Base-by-base conservation (phyloP, 2,113 vertebrate genomes). In the Tragelaphus imberbis region DNA sequence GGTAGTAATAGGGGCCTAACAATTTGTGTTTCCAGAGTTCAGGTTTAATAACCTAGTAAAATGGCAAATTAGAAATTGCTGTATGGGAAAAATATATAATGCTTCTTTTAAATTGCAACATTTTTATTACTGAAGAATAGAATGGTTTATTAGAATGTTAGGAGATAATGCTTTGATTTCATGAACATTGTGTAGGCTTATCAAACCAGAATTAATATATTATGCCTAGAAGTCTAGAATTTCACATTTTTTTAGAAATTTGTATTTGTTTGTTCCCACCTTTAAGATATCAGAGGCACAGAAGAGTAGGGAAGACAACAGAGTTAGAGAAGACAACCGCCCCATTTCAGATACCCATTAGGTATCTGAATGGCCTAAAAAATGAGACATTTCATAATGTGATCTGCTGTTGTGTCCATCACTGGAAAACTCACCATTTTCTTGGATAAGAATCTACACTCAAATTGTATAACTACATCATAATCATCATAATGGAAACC, bases 361-460 rank as follows among this genome's bases (percentile, higher is more conserved):
- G 44, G 9, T 90, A n/a, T 86, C 55, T 91, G 61, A 80, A 33
- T 81, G 47, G 36, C 65, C 44, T 65, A 75, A 75, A 94, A 93
- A 85, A 84, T 25, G 47, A 96, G 82, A 96, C 82, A 56, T 88
- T 95, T 90, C 81, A 92, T 81, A 93, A 77, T 65, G 47, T 58
- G 44, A 33, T 84, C 55, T 90, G n/a, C n/a, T 79, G 6, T 36
- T 81, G 56, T 88, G 28, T 65, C 33, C 0, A 21, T 94, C 81
- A 56, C 63, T 49, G n/a, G 82, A 88, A 96, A 79, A 21, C 13
- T 33, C 56, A 81, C 16, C 59, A 80, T 89, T 91, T 92, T 95
- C 75, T 59, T 53, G 30, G 82, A 51, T 79, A 90, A 90, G 36
- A 88, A 75, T 13, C 87, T 59, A 5, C 23, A 30, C 40, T 87